A percentile compares a stretch with the other conserved stretches of the same genome.
phyloP scores from a whole-genome alignment of 2,888 invertebrate species.

The Cheilosia scutellata region DNA sequence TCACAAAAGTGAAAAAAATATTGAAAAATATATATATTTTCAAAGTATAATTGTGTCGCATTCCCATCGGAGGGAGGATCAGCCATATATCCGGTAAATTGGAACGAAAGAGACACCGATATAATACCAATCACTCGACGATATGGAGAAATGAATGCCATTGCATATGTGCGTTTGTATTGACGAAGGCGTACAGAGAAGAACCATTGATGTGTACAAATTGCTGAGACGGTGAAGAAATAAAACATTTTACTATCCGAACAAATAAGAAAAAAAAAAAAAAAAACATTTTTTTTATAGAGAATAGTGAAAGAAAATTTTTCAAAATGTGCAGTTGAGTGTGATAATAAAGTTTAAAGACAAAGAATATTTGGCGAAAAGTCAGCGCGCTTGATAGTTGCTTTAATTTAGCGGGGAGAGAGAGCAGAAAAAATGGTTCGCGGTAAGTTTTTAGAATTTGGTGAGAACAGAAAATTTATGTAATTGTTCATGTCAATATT shows the following conservation, averaged over 20 bases:
- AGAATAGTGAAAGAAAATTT: constrained; percentile 36
- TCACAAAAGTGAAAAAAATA: constrained; percentile 18
- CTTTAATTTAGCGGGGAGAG: constrained; percentile 7
- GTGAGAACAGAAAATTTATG: constrained; percentile 45
- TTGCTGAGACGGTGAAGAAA: constrained; percentile 64
- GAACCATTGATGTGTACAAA: constrained; percentile 68
- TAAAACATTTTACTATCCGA: constrained; percentile 49
- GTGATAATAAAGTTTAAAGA: neutral
- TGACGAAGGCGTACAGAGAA: constrained; percentile 40
- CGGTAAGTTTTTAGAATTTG: constrained; percentile 57
- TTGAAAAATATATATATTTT: constrained; percentile 32
- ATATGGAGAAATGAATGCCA: constrained; percentile 46
- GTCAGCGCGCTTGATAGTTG: constrained; percentile 7
- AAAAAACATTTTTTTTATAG: neutral
- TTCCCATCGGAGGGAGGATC: constrained; percentile 18
- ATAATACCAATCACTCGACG: neutral
- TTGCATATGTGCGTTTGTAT: constrained; percentile 41
- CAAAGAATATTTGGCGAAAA: constrained; percentile 1
- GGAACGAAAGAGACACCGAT: constrained; percentile 23
- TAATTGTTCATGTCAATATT: constrained; percentile 39
- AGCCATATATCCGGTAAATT: constrained; percentile 20
- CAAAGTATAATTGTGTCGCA: constrained; percentile 56
- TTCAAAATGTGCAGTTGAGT: constrained; percentile 53
- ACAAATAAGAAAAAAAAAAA: constrained; percentile 12
- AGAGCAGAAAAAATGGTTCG: constrained; percentile 68